A percentile compares a stretch with the other conserved stretches of the same genome.
These are phyloP conservation scores for Vicugna pacos DNA, from an alignment of 2,113 vertebrate species.

Conservation along the genomic window DNA sequence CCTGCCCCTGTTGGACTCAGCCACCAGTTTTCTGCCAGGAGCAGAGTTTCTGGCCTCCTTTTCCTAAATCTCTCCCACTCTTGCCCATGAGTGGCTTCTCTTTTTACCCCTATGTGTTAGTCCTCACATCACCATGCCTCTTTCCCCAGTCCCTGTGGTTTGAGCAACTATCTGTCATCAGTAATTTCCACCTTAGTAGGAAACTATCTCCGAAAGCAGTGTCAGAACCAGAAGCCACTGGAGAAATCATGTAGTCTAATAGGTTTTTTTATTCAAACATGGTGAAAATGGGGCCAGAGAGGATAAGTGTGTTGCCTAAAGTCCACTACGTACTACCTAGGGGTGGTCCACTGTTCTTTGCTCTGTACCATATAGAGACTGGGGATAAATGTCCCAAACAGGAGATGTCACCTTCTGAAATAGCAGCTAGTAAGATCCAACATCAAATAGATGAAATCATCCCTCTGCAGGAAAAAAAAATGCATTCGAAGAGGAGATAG, in stretches of 20 bases:
- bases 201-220: background rate
- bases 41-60: background rate
- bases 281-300: background rate
- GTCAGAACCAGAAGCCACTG: background rate
- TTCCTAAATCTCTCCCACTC: background rate
- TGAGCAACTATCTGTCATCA: background rate
- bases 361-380: background rate
- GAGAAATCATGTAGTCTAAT: background rate
- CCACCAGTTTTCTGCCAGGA: background rate
- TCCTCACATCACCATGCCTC: fast-evolving
- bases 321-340: background rate
- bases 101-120: background rate
- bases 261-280: background rate
- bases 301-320: background rate
- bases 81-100: background rate
- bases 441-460: background rate
- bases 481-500: slow-evolving; percentile 5
- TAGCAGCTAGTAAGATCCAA: background rate
- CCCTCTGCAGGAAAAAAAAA: slow-evolving; percentile 10
- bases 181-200: background rate
- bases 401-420: background rate
- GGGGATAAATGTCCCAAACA: background rate
- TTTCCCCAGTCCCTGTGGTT: background rate
- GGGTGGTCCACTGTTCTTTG: background rate
- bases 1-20: background rate